Evolutionary conservation across 2,797 vertebrate genomes (phyloP), one percentile per base, ranked within the genome.

Genomic region (Lithobates pipiens): DNA sequence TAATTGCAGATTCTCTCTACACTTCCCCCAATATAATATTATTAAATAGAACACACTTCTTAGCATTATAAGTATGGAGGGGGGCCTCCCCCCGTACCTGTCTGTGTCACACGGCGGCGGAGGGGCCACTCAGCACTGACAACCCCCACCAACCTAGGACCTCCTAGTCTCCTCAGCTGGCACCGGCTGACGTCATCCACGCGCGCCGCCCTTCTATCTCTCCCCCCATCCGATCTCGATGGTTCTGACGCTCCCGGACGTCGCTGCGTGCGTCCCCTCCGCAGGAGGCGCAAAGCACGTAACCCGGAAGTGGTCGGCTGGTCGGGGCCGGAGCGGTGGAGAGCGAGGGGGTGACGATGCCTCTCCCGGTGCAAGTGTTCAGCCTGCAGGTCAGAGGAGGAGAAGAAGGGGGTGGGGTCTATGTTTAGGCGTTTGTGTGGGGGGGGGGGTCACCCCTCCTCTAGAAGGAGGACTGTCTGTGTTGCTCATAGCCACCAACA

Each of bases 331-430:
- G 84, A 88, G 90, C 89, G 70, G 54, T 80, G 79, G 42, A 71
- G 88, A 73, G 57, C 69, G 69, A 90, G 90, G 89, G 80, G 89
- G 86, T 65, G 23, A 88, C 91, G 91, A 97, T 98, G 97, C 96
- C 97, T 92, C 90, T 97, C 88, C 97, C 97, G 57, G 96, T 98
- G 72, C 97, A 97, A 91, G 96, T 97, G 88, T 97, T 97, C 88
- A 98, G 97, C 93, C 93, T 97, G 89, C 97, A 97, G 97, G 97
- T 97, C 84, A 94, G 86, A 77, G 54, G 3, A 25, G 15, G 54
- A 46, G 44, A 46, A 32, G 44, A 50, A 50, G 13, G 11, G 50
- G 50, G 13, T 3, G 50, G 50, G 16, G 50, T 54, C 50, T 29
- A 29, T 29, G 29, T 29, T 29, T 29, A 29, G 29, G 29, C 1